Percentiles rank a stretch among this genome's conserved stretches.
These are phyloP conservation scores for Platichthys stellatus DNA, from an alignment of 2,113 vertebrate genomes.

Conservation along the genomic window DNA sequence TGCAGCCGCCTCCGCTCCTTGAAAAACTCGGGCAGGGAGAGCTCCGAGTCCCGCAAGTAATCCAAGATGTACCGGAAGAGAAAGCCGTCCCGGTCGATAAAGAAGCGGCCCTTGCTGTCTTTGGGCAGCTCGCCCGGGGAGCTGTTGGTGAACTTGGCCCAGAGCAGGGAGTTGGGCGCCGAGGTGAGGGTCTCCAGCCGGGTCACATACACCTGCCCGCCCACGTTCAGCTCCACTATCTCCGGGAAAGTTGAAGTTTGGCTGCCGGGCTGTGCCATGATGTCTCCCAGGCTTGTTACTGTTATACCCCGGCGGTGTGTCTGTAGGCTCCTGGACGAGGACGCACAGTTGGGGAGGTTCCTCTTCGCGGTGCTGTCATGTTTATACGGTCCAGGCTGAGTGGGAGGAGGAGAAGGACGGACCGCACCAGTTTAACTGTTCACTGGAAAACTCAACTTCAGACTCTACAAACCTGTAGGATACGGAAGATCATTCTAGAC, in stretches of 20 bases:
- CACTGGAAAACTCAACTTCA: constrained; percentile 30
- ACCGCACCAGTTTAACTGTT: constrained; percentile 76
- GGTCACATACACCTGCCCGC: constrained; percentile 96
- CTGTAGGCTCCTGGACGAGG: constrained; percentile 1
- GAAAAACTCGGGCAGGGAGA: constrained; percentile 93
- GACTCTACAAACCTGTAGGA: no score
- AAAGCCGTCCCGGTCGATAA: constrained; percentile 95
- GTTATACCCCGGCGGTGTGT: neutral
- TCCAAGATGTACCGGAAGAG: constrained; percentile 97
- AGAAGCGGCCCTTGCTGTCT: constrained; percentile 95
- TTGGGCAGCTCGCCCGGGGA: constrained; percentile 86
- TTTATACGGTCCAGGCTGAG: constrained; percentile 72
- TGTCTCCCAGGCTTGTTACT: constrained; percentile 68
- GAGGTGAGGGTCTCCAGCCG: constrained; percentile 90
- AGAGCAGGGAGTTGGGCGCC: constrained; percentile 90
- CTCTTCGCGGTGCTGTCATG: constrained; percentile 56
- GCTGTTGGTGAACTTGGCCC: constrained; percentile 89
- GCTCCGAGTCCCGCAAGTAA: constrained; percentile 91
- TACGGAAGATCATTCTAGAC: no score
- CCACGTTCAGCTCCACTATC: constrained; percentile 95
- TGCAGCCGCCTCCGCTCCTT: constrained; percentile 90
- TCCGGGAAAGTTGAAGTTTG: constrained; percentile 83
- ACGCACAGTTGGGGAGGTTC: constrained; percentile 20
- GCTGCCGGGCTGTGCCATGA: neutral
- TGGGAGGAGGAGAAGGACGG: constrained; percentile 68